These are phyloP conservation scores for Hypolimnas misippus DNA, from an alignment of 2,888 invertebrate species.

Conservation along the genomic window DNA sequence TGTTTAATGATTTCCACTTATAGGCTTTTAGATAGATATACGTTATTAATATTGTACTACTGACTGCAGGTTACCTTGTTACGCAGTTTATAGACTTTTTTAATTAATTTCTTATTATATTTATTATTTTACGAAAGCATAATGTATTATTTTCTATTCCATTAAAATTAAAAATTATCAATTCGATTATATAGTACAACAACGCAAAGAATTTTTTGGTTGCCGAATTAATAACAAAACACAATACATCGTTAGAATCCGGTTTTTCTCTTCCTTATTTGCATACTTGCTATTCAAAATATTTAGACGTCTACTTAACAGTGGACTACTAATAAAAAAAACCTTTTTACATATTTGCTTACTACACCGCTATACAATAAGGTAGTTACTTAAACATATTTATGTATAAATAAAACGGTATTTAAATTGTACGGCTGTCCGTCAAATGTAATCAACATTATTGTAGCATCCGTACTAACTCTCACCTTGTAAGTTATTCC, in stretches of 20 bases:
- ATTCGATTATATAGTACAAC: too few species aligned
- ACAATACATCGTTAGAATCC: not conserved
- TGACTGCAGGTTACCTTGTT: too few species aligned
- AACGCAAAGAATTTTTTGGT: not conserved
- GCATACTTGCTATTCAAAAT: not conserved
- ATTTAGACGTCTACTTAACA: slow-evolving; percentile 2
- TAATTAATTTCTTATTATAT: too few species aligned
- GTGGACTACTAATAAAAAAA: slow-evolving; percentile 2
- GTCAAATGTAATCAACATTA: slow-evolving; percentile 44
- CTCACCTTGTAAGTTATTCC: slow-evolving; percentile 13
- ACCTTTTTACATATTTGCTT: slow-evolving; percentile 26
- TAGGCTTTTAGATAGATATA: too few species aligned
- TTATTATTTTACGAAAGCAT: too few species aligned
- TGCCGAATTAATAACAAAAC: not conserved
- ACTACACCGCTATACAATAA: slow-evolving; percentile 29
- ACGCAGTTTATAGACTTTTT: too few species aligned
- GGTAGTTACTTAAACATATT: slow-evolving; percentile 36
- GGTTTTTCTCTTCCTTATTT: not conserved
- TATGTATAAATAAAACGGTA: slow-evolving; percentile 42
- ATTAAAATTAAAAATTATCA: too few species aligned
- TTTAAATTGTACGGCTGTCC: slow-evolving; percentile 44
- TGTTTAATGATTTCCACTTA: too few species aligned
- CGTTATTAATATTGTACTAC: too few species aligned
- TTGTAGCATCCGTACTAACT: slow-evolving; percentile 33
- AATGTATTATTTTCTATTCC: too few species aligned